phyloP scores from a whole-genome alignment of 2,888 invertebrate genomes.

The Tetrapedia diversipes region DNA sequence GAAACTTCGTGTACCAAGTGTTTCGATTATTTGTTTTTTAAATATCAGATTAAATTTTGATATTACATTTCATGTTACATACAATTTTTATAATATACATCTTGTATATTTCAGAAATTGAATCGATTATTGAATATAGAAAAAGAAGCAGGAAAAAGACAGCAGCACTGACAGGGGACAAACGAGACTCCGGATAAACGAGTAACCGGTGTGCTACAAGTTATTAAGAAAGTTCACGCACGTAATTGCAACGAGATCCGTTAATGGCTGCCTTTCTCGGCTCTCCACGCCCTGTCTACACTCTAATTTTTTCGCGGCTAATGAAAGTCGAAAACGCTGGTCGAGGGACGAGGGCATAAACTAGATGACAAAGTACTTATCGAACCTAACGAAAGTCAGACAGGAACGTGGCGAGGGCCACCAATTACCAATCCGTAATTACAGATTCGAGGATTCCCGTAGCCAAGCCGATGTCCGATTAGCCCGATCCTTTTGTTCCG shows the following conservation, averaged over 20 bases:
- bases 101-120: too few relatives aligned
- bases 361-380: conserved; percentile 4
- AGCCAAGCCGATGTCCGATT: conserved; percentile 44
- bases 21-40: too few relatives aligned
- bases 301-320: conserved; percentile 30
- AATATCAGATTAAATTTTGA: too few relatives aligned
- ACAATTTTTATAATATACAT: too few relatives aligned
- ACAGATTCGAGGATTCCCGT: conserved; percentile 15
- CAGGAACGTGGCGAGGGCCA: conserved; percentile 16
- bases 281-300: not conserved
- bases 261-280: conserved; percentile 2
- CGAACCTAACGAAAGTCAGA: conserved; percentile 6
- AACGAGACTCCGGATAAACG: not conserved
- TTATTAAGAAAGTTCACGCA: conserved; percentile 38
- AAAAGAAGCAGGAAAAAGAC: not conserved
- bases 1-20: too few relatives aligned
- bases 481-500: conserved; percentile 43
- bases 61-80: too few relatives aligned
- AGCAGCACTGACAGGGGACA: not conserved
- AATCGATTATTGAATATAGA: too few relatives aligned
- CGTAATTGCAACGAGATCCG: conserved; percentile 23
- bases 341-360: not conserved
- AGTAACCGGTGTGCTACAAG: not conserved
- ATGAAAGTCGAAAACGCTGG: conserved; percentile 24
- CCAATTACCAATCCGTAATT: conserved; percentile 54